Base-by-base conservation (phyloP, 2,888 invertebrate species). In the Neuroscelio doddi region DNA sequence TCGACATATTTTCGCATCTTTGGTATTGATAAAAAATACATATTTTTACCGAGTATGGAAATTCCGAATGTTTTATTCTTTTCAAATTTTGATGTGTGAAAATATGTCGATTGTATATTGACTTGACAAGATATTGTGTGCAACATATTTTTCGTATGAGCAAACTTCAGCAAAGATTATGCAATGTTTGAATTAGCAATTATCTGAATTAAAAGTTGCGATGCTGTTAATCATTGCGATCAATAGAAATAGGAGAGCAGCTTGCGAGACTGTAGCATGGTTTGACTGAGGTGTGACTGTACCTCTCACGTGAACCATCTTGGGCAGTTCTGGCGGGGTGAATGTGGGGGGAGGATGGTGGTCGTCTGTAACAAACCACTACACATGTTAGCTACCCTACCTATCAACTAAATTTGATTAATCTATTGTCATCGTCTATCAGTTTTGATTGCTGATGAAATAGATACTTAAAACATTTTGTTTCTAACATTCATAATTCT, bases 251-350 rank as follows among this genome's bases (percentile, higher is more conserved):
- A 64, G 57, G 75, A 79, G 70, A 70, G 70, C 75, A 81, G 79
- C 75, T 80, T 80, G 78, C 79, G 78, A 80, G 78, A 78, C 74
- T 80, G 77, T 80, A 82, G 75, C 78, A 77, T 79, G 79, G 77
- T 74, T 79, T 81, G 79, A 77, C 77, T 74, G 83, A 82, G 82
- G 83, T 79, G 75, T 76, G 75, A 82, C 83, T 85, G 85, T 90
- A 95, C 95, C 95, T 94, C 95, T 92, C 88, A 95, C 92, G 92
- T 95, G 95, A 92, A 95, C 94, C 93, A 95, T 93, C 93, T 96
- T 96, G 90, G 96, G 96, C 91, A 96, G 94, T 93, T 96, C 96
- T 91, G 96, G 96, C 90, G 96, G 96, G 90, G 96, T 96, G 91
- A 95, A 96, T 90, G 96, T 95, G 89, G 96, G 95, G 90, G 95